Evolutionary conservation across 1,140 invertebrate species (phyloP).

Genomic region (Halictus rubicundus): DNA sequence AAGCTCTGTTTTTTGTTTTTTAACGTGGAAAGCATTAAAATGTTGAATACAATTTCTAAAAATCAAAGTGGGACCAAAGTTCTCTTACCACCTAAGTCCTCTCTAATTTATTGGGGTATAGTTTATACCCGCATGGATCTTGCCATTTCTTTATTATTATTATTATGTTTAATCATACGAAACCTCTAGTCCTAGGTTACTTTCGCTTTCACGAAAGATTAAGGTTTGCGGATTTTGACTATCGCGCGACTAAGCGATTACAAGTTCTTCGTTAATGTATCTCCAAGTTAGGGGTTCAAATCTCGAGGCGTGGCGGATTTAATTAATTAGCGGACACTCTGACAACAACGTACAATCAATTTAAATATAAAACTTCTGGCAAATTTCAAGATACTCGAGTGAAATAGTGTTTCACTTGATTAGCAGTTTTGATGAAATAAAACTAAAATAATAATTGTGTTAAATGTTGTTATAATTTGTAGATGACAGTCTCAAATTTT

Average conservation of each 20-base stretch:
- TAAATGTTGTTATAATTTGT: too few relatives aligned
- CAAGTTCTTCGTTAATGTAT: not conserved
- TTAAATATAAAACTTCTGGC: too few relatives aligned
- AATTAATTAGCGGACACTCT: too few relatives aligned
- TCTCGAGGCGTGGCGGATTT: not conserved
- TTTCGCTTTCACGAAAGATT: conserved; percentile 54
- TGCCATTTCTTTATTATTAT: conserved; percentile 57
- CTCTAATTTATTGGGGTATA: not conserved
- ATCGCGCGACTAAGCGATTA: conserved; percentile 25
- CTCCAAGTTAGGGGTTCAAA: not conserved
- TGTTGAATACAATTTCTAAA: not conserved
- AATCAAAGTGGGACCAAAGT: not conserved
- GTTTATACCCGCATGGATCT: conserved; percentile 56
- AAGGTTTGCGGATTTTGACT: conserved; percentile 52
- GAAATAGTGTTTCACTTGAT: too few relatives aligned
- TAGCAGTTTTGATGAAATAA: too few relatives aligned
- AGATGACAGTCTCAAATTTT: too few relatives aligned
- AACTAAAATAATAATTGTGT: too few relatives aligned
- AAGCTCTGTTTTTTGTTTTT: too few relatives aligned
- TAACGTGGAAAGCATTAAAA: not conserved
- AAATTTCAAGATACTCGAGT: too few relatives aligned
- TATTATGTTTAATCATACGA: conserved; percentile 49
- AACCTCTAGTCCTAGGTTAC: conserved; percentile 69
- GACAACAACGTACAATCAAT: too few relatives aligned
- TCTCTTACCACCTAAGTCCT: not conserved